Base-by-base conservation (phyloP, 2,888 invertebrate species). In the Phytoseiulus persimilis region DNA sequence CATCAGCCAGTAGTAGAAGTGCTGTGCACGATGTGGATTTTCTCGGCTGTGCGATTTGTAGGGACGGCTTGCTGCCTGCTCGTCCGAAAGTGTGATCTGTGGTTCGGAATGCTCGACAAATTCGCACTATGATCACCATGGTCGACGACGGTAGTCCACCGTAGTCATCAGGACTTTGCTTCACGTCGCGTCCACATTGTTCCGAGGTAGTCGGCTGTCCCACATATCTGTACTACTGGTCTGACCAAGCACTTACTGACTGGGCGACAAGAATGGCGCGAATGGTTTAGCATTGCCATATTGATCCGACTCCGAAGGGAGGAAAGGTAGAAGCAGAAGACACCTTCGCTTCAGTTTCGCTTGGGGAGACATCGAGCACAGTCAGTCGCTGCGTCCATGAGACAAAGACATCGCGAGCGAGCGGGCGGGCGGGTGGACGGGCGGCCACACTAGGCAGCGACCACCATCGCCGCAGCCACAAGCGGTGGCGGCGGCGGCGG, bases 281-380 rank as follows among this genome's bases (percentile, higher is more conserved):
- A 65, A 65, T 65, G 65, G 65, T 65, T 65, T 65, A 65, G 18
- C 65, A 65, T 65, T 65, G 65, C 65, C 65, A 65, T 65, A 65
- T 65, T 65, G 65, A 65, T 65, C 39, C 39, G 39, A 39, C 39
- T 39, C 65, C 65, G 65, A 28, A 65, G 65, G 65, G 23, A 65
- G 65, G 18, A 65, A 65, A 65, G 65, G 65, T 65, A 65, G 65
- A 65, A 23, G 65, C 65, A 65, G 65, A 65, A 65, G 65, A 65
- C 65, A 65, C 65, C 65, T 65, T 65, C 65, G 65, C 65, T 65
- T 65, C 65, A 65, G 65, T 65, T 65, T 65, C 65, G 65, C 65
- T 65, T 65, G 65, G 65, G 65, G 18, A 23, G 23, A 65, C 65
- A 65, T 65, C 65, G 65, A 65, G 65, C 65, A 65, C 65, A 65